These are phyloP conservation scores for Eupelmus urozonus DNA, from an alignment of 2,888 invertebrate species.

Conservation along the genomic window DNA sequence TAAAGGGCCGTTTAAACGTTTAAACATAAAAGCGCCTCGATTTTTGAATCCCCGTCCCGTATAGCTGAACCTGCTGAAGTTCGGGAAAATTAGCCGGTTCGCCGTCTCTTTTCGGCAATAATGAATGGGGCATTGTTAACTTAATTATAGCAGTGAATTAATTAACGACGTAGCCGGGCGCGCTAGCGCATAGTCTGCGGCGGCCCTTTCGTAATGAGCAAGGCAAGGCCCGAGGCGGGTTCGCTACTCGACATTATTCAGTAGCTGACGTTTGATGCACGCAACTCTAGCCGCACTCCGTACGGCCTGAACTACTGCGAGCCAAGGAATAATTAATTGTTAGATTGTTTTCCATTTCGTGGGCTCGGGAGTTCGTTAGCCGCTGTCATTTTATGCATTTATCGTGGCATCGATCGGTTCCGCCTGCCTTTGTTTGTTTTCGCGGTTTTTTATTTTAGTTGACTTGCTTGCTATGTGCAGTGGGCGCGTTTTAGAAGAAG, in stretches of 20 bases:
- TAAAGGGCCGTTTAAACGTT: conserved; percentile 5
- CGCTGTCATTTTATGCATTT: too few species aligned
- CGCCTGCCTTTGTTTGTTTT: too few species aligned
- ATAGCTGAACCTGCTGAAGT: neutral
- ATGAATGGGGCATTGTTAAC: conserved; percentile 54
- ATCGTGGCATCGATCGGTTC: too few species aligned
- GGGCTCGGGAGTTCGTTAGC: too few species aligned
- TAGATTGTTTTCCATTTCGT: conserved; percentile 30
- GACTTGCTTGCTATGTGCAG: too few species aligned
- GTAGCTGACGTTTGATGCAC: conserved; percentile 36
- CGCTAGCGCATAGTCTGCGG: too few species aligned
- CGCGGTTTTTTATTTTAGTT: too few species aligned
- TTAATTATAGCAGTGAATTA: conserved; percentile 56
- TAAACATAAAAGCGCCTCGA: neutral
- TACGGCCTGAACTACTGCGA: too few species aligned
- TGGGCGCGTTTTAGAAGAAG: too few species aligned
- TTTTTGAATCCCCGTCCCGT: too few species aligned
- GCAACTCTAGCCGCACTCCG: neutral
- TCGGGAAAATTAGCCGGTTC: conserved; percentile 43
- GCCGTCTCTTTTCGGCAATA: conserved; percentile 40
- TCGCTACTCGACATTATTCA: conserved; percentile 37
- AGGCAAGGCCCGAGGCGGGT: conserved; percentile 25
- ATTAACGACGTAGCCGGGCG: conserved; percentile 37
- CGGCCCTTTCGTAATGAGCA: conserved; percentile 38
- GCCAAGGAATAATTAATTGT: conserved; percentile 29